Conservation (phyloP, 2,113 vertebrate species). For the Fregetta grallaria region DNA sequence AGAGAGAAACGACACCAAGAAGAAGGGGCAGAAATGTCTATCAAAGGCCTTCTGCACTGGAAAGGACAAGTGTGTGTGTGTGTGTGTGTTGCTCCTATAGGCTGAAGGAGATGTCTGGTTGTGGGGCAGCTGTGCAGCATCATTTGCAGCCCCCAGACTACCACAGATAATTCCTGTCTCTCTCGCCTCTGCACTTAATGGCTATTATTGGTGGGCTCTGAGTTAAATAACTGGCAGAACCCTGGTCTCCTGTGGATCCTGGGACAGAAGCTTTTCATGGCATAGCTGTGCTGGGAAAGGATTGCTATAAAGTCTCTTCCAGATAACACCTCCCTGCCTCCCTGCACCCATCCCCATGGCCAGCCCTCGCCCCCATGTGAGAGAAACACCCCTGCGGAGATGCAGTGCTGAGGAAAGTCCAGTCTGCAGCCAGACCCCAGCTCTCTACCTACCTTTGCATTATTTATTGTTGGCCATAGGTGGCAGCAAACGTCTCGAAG, state of each 20-base stretch:
- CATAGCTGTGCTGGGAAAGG: neutral
- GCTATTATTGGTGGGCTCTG: neutral
- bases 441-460: neutral
- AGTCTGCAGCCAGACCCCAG: neutral
- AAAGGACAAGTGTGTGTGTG: neutral
- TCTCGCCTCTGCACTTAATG: neutral
- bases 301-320: neutral
- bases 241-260: neutral
- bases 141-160: neutral
- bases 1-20: neutral
- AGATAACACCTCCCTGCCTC: neutral
- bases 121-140: rapidly evolving
- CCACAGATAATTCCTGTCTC: neutral
- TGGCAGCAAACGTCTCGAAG: conserved; percentile 55
- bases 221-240: neutral
- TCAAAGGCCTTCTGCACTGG: neutral
- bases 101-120: neutral
- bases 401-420: neutral
- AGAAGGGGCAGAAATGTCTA: neutral
- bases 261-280: neutral
- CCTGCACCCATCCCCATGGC: rapidly evolving
- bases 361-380: neutral
- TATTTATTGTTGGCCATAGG: conserved; percentile 43
- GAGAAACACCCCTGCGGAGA: neutral
- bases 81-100: neutral